Evolutionary conservation across 2,797 vertebrate genomes (phyloP).

Genomic region (Manis pentadactyla): DNA sequence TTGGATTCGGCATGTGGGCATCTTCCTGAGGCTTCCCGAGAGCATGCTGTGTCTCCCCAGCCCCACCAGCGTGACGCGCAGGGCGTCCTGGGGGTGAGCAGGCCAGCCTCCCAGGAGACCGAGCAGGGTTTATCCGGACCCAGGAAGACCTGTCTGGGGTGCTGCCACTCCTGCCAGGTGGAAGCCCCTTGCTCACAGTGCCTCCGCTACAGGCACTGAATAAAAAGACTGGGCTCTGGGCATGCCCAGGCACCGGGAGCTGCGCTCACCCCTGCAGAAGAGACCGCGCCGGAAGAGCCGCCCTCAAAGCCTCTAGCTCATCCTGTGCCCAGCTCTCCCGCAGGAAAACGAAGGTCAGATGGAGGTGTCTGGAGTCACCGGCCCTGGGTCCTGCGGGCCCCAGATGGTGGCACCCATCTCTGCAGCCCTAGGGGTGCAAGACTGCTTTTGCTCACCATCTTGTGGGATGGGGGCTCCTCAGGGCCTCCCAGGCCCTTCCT

Average conservation of each 20-base stretch:
- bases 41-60: neutral
- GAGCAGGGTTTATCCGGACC: no score
- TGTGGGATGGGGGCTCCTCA: neutral
- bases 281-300: accelerated
- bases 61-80: neutral
- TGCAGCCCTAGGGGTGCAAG: accelerated
- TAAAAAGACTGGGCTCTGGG: neutral
- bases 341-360: neutral
- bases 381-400: neutral
- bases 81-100: neutral
- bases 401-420: accelerated
- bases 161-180: neutral
- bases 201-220: neutral
- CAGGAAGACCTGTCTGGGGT: no score
- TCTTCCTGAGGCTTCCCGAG: no score
- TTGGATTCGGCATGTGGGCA: no score
- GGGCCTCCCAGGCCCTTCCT: neutral
- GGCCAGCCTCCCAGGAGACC: neutral
- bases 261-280: accelerated
- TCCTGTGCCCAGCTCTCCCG: accelerated
- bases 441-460: no score
- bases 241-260: neutral
- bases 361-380: accelerated
- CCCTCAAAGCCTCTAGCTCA: accelerated
- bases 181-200: neutral